Conservation (phyloP, 2,113 vertebrate genomes). For the Cinclus mexicanus region DNA sequence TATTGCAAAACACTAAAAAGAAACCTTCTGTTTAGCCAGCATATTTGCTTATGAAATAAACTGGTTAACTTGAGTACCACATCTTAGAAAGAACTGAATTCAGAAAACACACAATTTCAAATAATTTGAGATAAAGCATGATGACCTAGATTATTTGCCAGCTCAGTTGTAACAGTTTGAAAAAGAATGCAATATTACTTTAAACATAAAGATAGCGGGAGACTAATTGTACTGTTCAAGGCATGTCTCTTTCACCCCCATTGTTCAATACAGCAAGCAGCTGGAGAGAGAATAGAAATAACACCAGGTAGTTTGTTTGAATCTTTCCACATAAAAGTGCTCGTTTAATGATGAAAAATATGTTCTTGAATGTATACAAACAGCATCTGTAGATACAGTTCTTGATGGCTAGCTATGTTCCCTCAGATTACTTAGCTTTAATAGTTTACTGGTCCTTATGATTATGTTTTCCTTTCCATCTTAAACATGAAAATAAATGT, state of each 20-base stretch:
- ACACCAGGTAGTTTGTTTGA: neutral
- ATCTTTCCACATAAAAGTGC: neutral
- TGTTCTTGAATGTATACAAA: neutral
- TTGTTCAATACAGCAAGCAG: neutral
- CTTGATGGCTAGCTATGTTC: neutral
- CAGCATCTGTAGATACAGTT: neutral
- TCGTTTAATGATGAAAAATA: constrained; percentile 1
- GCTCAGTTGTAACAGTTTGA: neutral
- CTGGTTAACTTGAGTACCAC: neutral
- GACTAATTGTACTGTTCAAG: neutral
- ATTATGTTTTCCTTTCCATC: neutral
- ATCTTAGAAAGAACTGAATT: neutral
- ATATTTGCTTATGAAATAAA: neutral
- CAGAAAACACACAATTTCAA: neutral
- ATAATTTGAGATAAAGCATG: neutral
- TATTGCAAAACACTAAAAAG: neutral
- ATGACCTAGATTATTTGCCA: neutral
- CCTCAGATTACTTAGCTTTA: neutral
- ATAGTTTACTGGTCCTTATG: neutral
- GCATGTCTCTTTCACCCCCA: neutral
- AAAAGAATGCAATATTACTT: neutral
- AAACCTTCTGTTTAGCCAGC: neutral
- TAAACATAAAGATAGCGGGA: neutral
- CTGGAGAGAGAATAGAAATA: neutral
- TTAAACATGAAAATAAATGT: neutral